These are phyloP conservation scores for Achlya flavicornis DNA, from an alignment of 2,888 invertebrate genomes.

Conservation along the genomic window DNA sequence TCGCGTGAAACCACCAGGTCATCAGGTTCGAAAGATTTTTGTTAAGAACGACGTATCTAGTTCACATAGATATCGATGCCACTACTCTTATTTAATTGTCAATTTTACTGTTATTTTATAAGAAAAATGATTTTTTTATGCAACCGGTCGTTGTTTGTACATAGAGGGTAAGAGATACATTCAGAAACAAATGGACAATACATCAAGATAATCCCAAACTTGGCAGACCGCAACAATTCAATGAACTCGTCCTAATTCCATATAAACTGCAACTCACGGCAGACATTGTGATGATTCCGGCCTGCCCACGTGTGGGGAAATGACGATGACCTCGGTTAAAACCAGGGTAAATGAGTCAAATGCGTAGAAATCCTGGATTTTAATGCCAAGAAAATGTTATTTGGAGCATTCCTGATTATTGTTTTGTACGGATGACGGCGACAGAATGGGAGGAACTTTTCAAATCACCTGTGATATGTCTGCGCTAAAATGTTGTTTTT, in stretches of 20 bases:
- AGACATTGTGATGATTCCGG: neutral
- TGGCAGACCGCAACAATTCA: neutral
- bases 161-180: neutral
- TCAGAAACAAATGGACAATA: neutral
- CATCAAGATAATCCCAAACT: neutral
- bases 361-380: neutral
- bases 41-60: no score
- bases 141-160: neutral
- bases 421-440: neutral
- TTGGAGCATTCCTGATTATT: neutral
- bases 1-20: no score
- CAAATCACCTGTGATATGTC: neutral
- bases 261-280: neutral
- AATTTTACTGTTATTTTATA: no score
- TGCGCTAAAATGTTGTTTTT: no score
- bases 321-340: neutral
- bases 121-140: no score
- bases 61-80: no score
- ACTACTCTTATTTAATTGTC: no score
- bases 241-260: neutral
- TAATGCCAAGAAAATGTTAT: neutral
- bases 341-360: neutral
- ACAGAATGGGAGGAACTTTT: neutral
- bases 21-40: no score
- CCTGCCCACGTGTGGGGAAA: neutral